These are phyloP conservation scores for Circus cinereus DNA, from an alignment of 2,797 vertebrate genomes.

Conservation along the genomic window DNA sequence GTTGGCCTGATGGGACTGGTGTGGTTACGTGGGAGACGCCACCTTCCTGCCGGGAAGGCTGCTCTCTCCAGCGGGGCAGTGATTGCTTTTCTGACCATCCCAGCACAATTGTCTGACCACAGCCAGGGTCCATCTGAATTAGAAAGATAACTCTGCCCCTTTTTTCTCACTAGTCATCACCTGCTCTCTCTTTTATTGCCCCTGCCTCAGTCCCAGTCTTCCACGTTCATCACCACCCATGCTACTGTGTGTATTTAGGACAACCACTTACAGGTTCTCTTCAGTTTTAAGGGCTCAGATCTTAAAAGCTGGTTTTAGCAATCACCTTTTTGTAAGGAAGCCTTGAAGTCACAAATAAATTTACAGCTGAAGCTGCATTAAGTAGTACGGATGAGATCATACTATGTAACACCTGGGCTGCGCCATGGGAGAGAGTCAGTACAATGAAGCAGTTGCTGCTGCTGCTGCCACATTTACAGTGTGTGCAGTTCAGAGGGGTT, in stretches of 20 bases:
- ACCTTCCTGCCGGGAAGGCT: neutral
- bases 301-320: neutral
- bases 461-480: fast-evolving
- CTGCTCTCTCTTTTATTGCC: neutral
- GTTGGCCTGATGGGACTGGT: neutral
- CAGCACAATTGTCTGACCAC: neutral
- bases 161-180: neutral
- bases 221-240: neutral
- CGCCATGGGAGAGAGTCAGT: neutral
- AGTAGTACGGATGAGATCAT: neutral
- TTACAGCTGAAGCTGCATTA: neutral
- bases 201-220: neutral
- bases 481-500: neutral
- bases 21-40: neutral
- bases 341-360: neutral
- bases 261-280: neutral
- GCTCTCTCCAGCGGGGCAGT: neutral
- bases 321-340: neutral
- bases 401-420: neutral
- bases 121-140: fast-evolving
- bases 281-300: neutral
- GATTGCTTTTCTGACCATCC: neutral
- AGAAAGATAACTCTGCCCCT: neutral
- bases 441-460: neutral
- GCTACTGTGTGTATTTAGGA: neutral